Evolutionary conservation across 2,797 vertebrate species (phyloP), one percentile per base, ranked within the genome.

Genomic region (Thripadectes ignobilis): DNA sequence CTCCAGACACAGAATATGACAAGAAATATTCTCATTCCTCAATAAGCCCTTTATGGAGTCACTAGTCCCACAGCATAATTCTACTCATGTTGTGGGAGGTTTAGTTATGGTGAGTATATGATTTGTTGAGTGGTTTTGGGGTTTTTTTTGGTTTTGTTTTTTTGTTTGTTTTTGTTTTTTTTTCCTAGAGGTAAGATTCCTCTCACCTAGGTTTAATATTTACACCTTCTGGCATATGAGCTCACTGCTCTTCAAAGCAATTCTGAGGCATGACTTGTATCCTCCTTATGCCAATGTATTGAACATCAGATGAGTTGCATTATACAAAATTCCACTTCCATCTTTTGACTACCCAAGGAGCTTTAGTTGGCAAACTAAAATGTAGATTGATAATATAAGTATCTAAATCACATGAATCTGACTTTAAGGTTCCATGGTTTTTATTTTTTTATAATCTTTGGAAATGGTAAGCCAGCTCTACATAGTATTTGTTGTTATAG

Each of bases 261-360:
- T 77, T 74, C 41, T 0, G 1, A 41, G 23, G 19, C 9, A 22
- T 46, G 48, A 71, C 26, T 66, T 63, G 13, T 41, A 22, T 30
- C 16, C 26, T 73, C 22, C 52, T 57, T 62, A 32, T 55, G 20
- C 26, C 27, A 73, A 8, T 10, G 7, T 0, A 0, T 20, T 48
- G 66, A 87, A 73, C 4, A 6, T 68, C 20, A 69, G 30, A 66
- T 19, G 19, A 63, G 19, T 39, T 78, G 30, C 45, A 4, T 75
- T 92, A 45, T 48, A 27, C 29, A 36, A 57, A 69, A 58, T 51
- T 41, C 20, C 26, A 6, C 27, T 87, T 88, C 51, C 21, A 51
- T 45, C 36, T 79, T 32, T 66, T 85, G 23, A 21, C 52, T 73
- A 10, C 63, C 12, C 82, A 85, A 67, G 23, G 39, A 85, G 26